Evolutionary conservation across 2,888 invertebrate species (phyloP).

Genomic region (Serrognathus titanus): DNA sequence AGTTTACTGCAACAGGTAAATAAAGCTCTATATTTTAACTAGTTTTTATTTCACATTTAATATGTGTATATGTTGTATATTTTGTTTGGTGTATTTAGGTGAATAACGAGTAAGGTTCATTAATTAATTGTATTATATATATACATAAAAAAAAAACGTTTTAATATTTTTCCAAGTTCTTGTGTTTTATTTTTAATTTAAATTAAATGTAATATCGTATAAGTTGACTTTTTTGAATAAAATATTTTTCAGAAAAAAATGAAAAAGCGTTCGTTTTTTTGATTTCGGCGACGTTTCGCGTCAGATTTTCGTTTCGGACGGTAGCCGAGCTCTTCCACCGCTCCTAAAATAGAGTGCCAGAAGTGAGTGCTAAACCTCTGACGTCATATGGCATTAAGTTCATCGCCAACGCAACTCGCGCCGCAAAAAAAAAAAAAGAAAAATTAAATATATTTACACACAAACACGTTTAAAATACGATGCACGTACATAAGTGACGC

Average conservation of each 20-base stretch:
- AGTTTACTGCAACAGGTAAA: no score
- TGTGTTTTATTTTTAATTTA: constrained; percentile 1
- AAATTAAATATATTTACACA: constrained; percentile 7
- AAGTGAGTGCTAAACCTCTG: constrained; percentile 22
- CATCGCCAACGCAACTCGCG: constrained; percentile 25
- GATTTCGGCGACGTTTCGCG: neutral
- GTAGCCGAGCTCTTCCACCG: constrained; percentile 30
- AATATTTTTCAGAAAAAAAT: neutral
- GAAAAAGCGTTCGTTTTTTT: neutral
- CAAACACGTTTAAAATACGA: neutral
- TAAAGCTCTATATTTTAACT: no score
- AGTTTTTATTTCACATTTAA: no score
- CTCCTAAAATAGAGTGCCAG: constrained; percentile 35
- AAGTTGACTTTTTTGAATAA: constrained; percentile 1
- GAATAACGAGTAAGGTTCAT: no score
- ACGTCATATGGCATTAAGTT: constrained; percentile 28
- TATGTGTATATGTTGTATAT: no score
- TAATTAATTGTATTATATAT: no score
- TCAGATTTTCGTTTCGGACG: neutral
- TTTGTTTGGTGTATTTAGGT: no score
- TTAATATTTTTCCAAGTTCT: no score
- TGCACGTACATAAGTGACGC: no score
- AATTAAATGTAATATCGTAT: neutral
- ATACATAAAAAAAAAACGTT: no score
- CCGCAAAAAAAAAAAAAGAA: constrained; percentile 13